These are phyloP conservation scores for Melieria crassipennis DNA, from an alignment of 2,888 invertebrate species.

Conservation along the genomic window DNA sequence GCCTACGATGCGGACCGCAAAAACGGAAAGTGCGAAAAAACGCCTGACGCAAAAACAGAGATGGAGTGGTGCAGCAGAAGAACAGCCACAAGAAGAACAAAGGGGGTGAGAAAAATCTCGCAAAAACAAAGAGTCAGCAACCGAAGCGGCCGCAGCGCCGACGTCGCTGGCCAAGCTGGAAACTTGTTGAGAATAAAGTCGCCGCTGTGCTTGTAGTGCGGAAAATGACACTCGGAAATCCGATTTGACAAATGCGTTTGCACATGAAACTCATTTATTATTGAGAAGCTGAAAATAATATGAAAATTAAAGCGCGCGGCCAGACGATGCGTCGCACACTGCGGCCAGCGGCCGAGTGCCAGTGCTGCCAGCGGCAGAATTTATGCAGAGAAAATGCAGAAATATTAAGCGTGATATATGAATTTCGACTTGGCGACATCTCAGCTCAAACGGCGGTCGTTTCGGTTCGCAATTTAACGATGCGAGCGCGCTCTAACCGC, in stretches of 20 bases:
- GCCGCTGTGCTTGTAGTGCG: conserved; percentile 6
- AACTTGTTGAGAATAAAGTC: conserved; percentile 15
- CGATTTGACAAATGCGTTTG: conserved; percentile 22
- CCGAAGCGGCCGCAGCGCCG: neutral
- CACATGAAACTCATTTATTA: conserved; percentile 19
- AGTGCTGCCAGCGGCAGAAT: too few relatives aligned
- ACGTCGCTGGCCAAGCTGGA: conserved; percentile 4
- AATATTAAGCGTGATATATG: too few relatives aligned
- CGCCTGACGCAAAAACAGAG: neutral
- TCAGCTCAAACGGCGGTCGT: too few relatives aligned
- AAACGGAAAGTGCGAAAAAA: neutral
- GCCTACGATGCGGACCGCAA: neutral
- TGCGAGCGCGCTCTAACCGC: too few relatives aligned
- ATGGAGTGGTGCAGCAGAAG: neutral
- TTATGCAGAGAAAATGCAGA: too few relatives aligned
- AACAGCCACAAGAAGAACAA: neutral
- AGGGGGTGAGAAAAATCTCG: neutral
- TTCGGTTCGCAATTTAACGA: too few relatives aligned
- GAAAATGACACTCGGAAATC: conserved; percentile 37
- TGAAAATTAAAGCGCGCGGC: neutral
- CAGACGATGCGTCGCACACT: too few relatives aligned
- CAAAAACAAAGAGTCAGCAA: neutral
- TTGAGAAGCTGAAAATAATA: conserved; percentile 26
- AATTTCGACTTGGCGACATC: too few relatives aligned
- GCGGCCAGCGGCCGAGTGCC: too few relatives aligned